Base-by-base conservation (phyloP, 2,888 invertebrate genomes). In the Hipparchia sbordonii region DNA sequence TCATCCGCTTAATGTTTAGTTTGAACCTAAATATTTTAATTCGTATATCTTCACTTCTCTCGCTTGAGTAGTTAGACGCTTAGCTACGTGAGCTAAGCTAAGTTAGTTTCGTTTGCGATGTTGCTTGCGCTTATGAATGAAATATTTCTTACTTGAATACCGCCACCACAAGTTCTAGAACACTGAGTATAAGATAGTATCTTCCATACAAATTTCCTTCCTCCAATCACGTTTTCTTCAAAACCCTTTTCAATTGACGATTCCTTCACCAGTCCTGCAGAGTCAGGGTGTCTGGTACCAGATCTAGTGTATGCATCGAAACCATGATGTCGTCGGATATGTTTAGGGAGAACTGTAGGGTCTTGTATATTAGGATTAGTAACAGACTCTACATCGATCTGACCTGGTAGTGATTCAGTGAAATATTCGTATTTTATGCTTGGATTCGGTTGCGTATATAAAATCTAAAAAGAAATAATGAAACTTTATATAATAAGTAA, bases 381-480 rank as follows among this genome's bases (percentile, higher is more conserved):
- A 7, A 80, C 77, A 1, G 82, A 77, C 68, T 90, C 91, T 82
- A 89, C 78, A 23, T 89, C 89, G 73, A 88, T 82, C 67, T 92
- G 90, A 76, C 87, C 87, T 70, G 91, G 85, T 70, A 95, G 85
- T 67, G 96, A 93, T 67, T 98, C 97, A 56, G 98, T 92, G 77
- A 97, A 96, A 87, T 98, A 98, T 85, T 98, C 97, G 86, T 98
- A 98, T 86, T 97, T 97, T 78, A 98, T 96, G n/a, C 97, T 98
- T 0, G 97, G 97, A 91, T 98, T 98, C 65, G 96, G 94, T 86
- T 97, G 96, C 79, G 97, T 96, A 80, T 96, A 97, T 73, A 97
- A 95, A 79, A 98, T 95, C 98, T 98, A 89, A 46, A 89, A 82
- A 46, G 87, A 79, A n/a, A 13, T n/a, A 4, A 71, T n/a, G 10